Percentiles rank a stretch among this genome's conserved stretches.
These are phyloP conservation scores for Ptychodera flava DNA, from an alignment of 35 echinoderm and acorn worm species.

Conservation along the genomic window DNA sequence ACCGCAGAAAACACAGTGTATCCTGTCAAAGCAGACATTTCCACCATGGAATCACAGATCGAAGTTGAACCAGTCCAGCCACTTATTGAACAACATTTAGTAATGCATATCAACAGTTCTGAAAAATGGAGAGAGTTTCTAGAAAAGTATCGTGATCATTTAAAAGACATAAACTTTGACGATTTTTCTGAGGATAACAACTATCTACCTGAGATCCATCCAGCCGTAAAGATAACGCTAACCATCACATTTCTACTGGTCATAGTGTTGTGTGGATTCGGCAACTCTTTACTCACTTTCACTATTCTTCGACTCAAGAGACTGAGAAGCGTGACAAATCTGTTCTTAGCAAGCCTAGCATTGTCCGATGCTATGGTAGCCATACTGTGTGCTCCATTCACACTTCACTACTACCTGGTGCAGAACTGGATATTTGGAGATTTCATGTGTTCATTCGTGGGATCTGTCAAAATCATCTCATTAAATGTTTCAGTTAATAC, in stretches of 20 bases:
- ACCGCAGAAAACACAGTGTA: too few species aligned
- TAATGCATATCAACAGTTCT: too few species aligned
- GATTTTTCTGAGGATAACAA: too few species aligned
- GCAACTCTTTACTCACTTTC: slow-evolving; percentile 70
- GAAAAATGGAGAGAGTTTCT: too few species aligned
- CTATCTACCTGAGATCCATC: too few species aligned
- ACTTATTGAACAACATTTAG: too few species aligned
- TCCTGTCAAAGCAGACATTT: too few species aligned
- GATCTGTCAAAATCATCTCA: slow-evolving; percentile 65
- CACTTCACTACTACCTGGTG: slow-evolving; percentile 55
- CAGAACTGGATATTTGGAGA: slow-evolving; percentile 88
- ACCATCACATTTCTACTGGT: slow-evolving; percentile 54
- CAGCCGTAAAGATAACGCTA: too few species aligned
- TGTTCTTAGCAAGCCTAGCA: slow-evolving; percentile 84
- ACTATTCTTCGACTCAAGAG: slow-evolving; percentile 57
- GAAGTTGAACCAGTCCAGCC: too few species aligned
- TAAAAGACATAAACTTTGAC: too few species aligned
- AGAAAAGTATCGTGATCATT: too few species aligned
- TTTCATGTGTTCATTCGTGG: slow-evolving; percentile 60
- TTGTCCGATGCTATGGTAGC: slow-evolving; percentile 76
- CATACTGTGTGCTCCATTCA: slow-evolving; percentile 55
- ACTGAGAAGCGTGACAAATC: slow-evolving; percentile 84
- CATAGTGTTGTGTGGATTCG: slow-evolving; percentile 72
- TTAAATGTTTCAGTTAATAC: slow-evolving; percentile 92
- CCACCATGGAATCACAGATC: too few species aligned